A percentile compares a stretch with the other conserved stretches of the same genome.
phyloP scores from a whole-genome alignment of 2,888 invertebrate genomes.

The Diabrotica balteata region DNA sequence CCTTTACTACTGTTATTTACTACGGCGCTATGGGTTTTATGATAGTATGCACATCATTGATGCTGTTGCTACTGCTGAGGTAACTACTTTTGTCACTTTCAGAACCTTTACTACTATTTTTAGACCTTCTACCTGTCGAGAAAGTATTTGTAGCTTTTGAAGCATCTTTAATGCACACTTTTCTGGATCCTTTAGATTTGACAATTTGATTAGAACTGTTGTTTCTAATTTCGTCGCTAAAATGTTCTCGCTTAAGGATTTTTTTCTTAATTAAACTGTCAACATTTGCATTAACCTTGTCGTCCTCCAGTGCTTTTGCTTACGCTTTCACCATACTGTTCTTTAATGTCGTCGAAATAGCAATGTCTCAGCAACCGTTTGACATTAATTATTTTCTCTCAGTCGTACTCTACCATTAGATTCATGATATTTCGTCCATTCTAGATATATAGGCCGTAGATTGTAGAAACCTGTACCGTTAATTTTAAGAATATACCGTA shows the following conservation, averaged over 20 bases:
- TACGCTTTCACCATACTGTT: slow-evolving; percentile 22
- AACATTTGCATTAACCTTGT: slow-evolving; percentile 9
- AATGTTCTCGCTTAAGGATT: slow-evolving; percentile 33
- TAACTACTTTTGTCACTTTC: slow-evolving; percentile 32
- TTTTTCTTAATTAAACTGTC: slow-evolving; percentile 23
- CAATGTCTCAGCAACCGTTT: slow-evolving; percentile 65
- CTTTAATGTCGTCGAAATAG: slow-evolving; percentile 62
- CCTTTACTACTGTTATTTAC: neutral
- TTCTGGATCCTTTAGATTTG: slow-evolving; percentile 5
- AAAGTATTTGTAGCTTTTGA: slow-evolving; percentile 1
- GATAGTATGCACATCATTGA: slow-evolving; percentile 10
- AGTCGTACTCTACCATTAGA: slow-evolving; percentile 69
- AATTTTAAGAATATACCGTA: slow-evolving; percentile 48
- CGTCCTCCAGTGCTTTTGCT: slow-evolving; percentile 36
- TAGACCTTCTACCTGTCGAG: neutral
- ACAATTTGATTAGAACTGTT: slow-evolving; percentile 25
- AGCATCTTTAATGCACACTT: slow-evolving; percentile 1
- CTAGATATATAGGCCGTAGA: slow-evolving; percentile 62
- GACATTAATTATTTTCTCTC: slow-evolving; percentile 66
- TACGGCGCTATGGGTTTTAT: neutral
- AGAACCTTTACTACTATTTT: slow-evolving; percentile 17
- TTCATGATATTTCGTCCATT: slow-evolving; percentile 64
- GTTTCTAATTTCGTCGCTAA: slow-evolving; percentile 32
- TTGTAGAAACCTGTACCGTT: slow-evolving; percentile 57
- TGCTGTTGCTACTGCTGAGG: slow-evolving; percentile 21